Evolutionary conservation across 1,140 invertebrate species (phyloP).

Genomic region (Caerostris extrusa): DNA sequence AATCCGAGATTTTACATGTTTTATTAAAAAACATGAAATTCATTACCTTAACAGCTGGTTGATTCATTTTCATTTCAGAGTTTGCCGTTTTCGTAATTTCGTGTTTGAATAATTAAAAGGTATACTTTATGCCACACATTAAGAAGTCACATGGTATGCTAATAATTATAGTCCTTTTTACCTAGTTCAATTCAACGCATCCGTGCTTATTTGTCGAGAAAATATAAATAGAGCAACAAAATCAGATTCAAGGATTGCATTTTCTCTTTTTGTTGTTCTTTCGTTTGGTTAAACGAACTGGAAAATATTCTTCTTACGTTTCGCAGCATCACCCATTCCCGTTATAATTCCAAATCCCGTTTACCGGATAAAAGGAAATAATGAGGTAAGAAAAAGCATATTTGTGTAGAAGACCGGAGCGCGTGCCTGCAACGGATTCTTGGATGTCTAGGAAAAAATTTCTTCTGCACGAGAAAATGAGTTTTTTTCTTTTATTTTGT

Average conservation of each 20-base stretch:
- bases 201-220: background rate
- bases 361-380: background rate
- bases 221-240: background rate
- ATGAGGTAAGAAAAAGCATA: background rate
- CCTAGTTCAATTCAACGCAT: background rate
- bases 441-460: background rate
- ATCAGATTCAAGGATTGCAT: background rate
- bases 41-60: background rate
- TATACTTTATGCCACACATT: background rate
- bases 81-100: background rate
- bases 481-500: background rate
- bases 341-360: constrained; percentile 33
- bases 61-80: background rate
- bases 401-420: background rate
- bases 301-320: background rate
- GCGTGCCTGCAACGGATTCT: background rate
- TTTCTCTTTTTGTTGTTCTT: background rate
- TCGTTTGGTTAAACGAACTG: background rate
- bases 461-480: background rate
- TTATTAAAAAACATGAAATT: background rate
- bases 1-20: too few relatives aligned
- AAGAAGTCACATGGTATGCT: background rate
- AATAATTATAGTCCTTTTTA: background rate
- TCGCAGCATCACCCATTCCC: background rate
- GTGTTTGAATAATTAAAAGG: background rate